Percentiles rank a stretch among this genome's conserved stretches.
phyloP scores from a whole-genome alignment of 2,797 vertebrate species.

The Tadarida brasiliensis region DNA sequence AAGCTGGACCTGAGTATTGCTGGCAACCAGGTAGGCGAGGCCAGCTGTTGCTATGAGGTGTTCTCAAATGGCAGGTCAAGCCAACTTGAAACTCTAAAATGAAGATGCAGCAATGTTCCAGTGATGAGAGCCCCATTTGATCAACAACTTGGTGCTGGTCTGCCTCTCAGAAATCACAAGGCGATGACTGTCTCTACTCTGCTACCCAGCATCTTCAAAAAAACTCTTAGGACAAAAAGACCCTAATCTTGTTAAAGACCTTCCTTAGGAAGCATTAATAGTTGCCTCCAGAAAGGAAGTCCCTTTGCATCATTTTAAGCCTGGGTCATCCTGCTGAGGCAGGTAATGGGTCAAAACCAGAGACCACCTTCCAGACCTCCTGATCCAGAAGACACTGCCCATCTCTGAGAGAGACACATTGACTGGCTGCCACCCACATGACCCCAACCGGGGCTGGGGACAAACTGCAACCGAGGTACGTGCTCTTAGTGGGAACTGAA shows the following conservation, averaged over 20 bases:
- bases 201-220: neutral
- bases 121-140: neutral
- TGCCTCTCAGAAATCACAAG: neutral
- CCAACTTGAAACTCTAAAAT: neutral
- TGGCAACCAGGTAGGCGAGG: neutral
- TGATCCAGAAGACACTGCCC: neutral
- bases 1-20: neutral
- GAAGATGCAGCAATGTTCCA: neutral
- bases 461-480: too few relatives aligned
- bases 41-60: neutral
- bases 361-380: neutral
- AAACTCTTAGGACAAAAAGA: neutral
- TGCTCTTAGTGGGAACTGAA: too few relatives aligned
- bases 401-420: too few relatives aligned
- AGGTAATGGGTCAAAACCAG: neutral
- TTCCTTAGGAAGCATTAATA: neutral
- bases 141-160: neutral
- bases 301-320: neutral
- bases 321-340: neutral
- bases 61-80: neutral
- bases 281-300: neutral
- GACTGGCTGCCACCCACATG: too few relatives aligned
- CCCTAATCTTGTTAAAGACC: neutral
- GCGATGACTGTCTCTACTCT: neutral
- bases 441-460: too few relatives aligned